Conservation (phyloP, 2,113 vertebrate species). For the Orycteropus afer region DNA sequence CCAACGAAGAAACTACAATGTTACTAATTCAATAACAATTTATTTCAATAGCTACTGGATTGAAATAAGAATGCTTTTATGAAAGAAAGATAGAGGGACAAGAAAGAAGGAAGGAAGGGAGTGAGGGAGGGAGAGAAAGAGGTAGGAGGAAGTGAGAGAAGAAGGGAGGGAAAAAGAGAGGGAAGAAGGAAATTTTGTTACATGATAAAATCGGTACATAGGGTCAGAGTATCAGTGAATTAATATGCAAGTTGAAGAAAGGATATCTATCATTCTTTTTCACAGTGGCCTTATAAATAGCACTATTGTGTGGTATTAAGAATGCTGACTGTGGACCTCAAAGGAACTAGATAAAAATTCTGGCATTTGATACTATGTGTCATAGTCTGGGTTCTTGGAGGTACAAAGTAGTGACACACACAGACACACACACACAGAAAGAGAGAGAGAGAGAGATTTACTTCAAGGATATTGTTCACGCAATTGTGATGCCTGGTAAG, state of each 20-base stretch:
- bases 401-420: too few species aligned
- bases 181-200: neutral
- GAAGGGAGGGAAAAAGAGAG: neutral
- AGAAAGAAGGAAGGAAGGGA: neutral
- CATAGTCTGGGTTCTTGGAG: neutral
- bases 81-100: neutral
- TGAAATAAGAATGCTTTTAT: neutral
- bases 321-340: neutral
- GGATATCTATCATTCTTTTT: neutral
- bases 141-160: neutral
- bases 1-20: neutral
- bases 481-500: too few species aligned
- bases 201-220: neutral
- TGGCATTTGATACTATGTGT: neutral
- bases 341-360: neutral
- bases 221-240: neutral
- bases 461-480: too few species aligned
- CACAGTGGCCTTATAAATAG: neutral
- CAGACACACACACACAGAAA: too few species aligned
- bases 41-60: neutral
- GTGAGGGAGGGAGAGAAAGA: too few species aligned
- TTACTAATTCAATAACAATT: conserved; percentile 32
- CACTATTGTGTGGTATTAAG: neutral
- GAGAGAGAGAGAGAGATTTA: too few species aligned
- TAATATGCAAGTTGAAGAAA: neutral